Conservation (phyloP, 1,140 invertebrate genomes). For the Cyrtorhinus lividipennis region DNA sequence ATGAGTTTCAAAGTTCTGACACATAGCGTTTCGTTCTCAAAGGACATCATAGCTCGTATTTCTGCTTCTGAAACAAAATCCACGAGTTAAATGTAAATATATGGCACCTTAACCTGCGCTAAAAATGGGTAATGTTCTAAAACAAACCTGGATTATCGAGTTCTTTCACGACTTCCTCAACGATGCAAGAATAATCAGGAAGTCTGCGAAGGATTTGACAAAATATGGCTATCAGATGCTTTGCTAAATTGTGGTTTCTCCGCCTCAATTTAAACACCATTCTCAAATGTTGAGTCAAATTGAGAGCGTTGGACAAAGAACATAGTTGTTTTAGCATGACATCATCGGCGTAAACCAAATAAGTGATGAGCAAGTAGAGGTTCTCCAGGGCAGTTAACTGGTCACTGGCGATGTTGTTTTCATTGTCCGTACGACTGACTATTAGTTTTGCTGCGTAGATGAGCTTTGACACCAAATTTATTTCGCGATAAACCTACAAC, state of each 20-base stretch:
- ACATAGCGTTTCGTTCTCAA: slow-evolving; percentile 3
- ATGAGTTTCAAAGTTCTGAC: neutral
- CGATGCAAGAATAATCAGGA: slow-evolving; percentile 55
- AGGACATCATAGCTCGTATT: slow-evolving; percentile 8
- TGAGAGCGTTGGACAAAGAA: slow-evolving; percentile 47
- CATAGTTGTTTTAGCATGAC: slow-evolving; percentile 62
- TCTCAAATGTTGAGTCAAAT: slow-evolving; percentile 30
- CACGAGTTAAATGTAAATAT: neutral
- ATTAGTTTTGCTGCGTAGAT: slow-evolving; percentile 54
- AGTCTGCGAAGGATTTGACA: slow-evolving; percentile 55
- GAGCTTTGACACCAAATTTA: slow-evolving; percentile 60
- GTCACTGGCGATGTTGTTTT: slow-evolving; percentile 36
- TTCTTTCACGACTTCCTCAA: slow-evolving; percentile 45
- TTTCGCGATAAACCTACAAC: slow-evolving; percentile 49
- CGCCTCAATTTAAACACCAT: slow-evolving; percentile 39
- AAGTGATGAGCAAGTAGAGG: slow-evolving; percentile 49
- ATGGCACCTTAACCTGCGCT: no score
- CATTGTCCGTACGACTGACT: slow-evolving; percentile 23
- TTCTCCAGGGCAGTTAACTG: slow-evolving; percentile 44
- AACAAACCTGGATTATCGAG: slow-evolving; percentile 12
- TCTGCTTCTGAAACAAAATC: slow-evolving; percentile 5
- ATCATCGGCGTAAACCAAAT: slow-evolving; percentile 50
- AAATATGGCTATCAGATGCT: slow-evolving; percentile 52
- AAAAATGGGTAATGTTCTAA: neutral
- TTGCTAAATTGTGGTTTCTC: slow-evolving; percentile 41